These are phyloP conservation scores for Micrasema minimum DNA, from an alignment of 1,140 invertebrate genomes.

Conservation along the genomic window DNA sequence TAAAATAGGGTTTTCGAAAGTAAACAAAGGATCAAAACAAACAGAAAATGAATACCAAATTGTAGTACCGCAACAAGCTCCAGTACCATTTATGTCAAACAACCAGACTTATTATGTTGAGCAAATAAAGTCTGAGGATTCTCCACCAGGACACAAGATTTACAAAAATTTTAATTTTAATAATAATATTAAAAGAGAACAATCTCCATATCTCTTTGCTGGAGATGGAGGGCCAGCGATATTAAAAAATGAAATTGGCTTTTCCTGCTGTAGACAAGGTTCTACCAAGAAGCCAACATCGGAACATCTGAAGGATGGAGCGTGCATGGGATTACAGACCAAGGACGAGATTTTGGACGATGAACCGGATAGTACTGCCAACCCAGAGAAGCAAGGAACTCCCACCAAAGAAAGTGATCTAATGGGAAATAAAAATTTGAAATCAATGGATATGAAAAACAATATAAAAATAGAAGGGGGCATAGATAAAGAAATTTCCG, in stretches of 20 bases:
- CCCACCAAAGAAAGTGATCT: slow-evolving; percentile 54
- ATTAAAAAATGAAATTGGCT: slow-evolving; percentile 70
- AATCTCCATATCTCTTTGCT: slow-evolving; percentile 67
- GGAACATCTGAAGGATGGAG: slow-evolving; percentile 78
- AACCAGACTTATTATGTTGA: slow-evolving; percentile 65
- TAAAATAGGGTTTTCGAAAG: slow-evolving; percentile 61
- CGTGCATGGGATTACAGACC: slow-evolving; percentile 76
- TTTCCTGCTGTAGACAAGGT: slow-evolving; percentile 77
- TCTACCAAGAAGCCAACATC: slow-evolving; percentile 75
- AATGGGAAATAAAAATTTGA: slow-evolving; percentile 59
- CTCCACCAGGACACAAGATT: slow-evolving; percentile 65
- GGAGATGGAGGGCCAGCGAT: slow-evolving; percentile 74
- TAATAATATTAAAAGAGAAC: slow-evolving; percentile 58
- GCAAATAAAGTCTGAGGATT: slow-evolving; percentile 67
- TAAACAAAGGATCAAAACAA: slow-evolving; percentile 55
- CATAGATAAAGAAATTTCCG: slow-evolving; percentile 67
- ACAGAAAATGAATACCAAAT: slow-evolving; percentile 55
- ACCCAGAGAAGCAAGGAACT: slow-evolving; percentile 45
- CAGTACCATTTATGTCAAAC: slow-evolving; percentile 52
- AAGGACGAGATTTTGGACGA: slow-evolving; percentile 75
- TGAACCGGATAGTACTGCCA: slow-evolving; percentile 57
- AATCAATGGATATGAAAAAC: slow-evolving; percentile 54
- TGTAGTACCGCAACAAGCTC: slow-evolving; percentile 45
- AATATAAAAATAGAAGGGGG: slow-evolving; percentile 48
- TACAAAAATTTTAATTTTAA: slow-evolving; percentile 63